Evolutionary conservation across 2,888 invertebrate species (phyloP), one percentile per base, ranked within the genome.

Genomic region (Tenodera sinensis): DNA sequence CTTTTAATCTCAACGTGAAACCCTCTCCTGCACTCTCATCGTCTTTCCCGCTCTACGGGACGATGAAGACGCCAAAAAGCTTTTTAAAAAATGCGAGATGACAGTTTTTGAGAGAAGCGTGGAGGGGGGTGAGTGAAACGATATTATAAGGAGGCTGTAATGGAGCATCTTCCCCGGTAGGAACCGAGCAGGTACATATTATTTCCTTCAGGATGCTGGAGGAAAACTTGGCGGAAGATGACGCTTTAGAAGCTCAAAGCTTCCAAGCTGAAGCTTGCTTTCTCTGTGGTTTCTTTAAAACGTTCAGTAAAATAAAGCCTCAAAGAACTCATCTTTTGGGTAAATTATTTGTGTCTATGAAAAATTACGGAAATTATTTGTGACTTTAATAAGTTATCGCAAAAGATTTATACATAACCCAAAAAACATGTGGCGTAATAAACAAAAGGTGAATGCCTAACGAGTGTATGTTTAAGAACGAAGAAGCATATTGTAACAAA

Each of bases 41-140:
- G 15, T 71, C 54, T 71, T 71, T 71, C 54, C 20, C 54, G 54
- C 42, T 34, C 42, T 82, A 20, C 71, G 85, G 89, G 82, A 42
- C 27, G 89, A 85, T 83, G 85, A 85, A 82, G 85, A 89, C 89
- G 89, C 54, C 89, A 30, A 89, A 89, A 89, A 85, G 89, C 89
- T 89, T 89, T 71, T 89, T 89, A 89, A 85, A 88, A 89, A 89
- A 89, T 89, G 83, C 85, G 82, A 85, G 84, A 83, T 89, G 89
- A 89, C 89, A 89, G 89, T 71, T 81, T 71, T n/a, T 71, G 47
- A 71, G 25, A 71, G 88, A 30, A 87, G 27, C n/a, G 47, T 30
- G 54, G 42, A 54, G 84, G 71, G 7, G 84, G 30, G 54, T 25
- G 28, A 8, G 14, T 42, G 85, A 89, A 85, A 89, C 89, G 84